Percentiles rank a stretch among this genome's conserved stretches.
phyloP scores from a whole-genome alignment of 1,140 invertebrate genomes.

The Pectinophora gossypiella region DNA sequence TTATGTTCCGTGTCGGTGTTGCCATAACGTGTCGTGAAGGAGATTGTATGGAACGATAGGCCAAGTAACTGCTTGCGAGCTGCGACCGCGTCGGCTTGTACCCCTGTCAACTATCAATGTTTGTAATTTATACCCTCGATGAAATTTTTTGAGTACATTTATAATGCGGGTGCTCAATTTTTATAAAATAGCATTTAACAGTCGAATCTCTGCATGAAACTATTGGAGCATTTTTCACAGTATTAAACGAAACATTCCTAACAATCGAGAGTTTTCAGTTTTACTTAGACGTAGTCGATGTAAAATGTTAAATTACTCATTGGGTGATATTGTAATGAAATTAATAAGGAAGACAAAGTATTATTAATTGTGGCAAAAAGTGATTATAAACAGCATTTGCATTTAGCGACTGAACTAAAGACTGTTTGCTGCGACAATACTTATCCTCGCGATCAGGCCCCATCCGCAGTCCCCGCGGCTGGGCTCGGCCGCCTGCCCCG shows the following conservation, averaged over 20 bases:
- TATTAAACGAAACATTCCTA: constrained; percentile 70
- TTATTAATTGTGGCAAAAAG: constrained; percentile 55
- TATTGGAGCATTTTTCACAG: constrained; percentile 36
- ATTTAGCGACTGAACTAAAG: constrained; percentile 49
- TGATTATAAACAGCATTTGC: constrained; percentile 24
- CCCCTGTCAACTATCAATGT: not conserved
- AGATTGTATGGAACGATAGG: constrained; percentile 1
- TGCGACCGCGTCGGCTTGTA: not conserved
- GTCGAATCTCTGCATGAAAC: constrained; percentile 26
- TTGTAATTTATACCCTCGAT: not conserved
- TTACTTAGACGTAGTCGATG: constrained; percentile 44
- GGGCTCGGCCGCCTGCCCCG: no score
- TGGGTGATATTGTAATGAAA: constrained; percentile 63
- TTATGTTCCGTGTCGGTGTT: no score
- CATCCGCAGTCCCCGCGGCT: no score
- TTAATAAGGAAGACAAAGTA: constrained; percentile 43
- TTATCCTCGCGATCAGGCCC: not conserved
- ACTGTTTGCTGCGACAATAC: constrained; percentile 29
- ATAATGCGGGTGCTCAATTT: constrained; percentile 16
- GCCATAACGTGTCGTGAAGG: not conserved
- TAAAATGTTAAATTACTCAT: constrained; percentile 54
- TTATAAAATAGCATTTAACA: constrained; percentile 28
- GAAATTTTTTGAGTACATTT: constrained; percentile 9
- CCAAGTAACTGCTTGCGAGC: not conserved
- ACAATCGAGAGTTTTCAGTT: constrained; percentile 52